These are phyloP conservation scores for Parazoanthus swiftii DNA, from an alignment of 92 coral and sea anemone genomes.

Conservation along the genomic window DNA sequence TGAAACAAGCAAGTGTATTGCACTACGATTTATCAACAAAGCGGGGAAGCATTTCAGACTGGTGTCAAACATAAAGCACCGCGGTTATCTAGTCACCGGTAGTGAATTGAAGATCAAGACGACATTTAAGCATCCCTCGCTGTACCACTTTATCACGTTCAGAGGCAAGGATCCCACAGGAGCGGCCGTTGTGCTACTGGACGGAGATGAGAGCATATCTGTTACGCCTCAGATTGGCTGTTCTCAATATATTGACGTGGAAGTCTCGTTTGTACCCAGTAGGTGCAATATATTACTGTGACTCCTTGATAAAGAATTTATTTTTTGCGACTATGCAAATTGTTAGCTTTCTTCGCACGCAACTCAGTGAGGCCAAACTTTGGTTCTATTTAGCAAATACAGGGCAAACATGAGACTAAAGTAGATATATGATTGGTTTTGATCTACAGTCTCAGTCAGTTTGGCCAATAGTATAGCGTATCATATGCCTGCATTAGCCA, in stretches of 20 bases:
- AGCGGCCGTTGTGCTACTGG: conserved; percentile 59
- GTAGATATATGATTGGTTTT: no score
- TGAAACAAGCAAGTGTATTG: conserved; percentile 73
- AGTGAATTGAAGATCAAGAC: conserved; percentile 68
- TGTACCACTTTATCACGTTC: conserved; percentile 81
- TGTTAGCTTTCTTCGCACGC: no score
- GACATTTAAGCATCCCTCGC: conserved; percentile 82
- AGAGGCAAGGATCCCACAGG: conserved; percentile 65
- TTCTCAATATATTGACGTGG: conserved; percentile 71
- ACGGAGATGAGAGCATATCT: conserved; percentile 89
- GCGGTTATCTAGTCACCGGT: conserved; percentile 69
- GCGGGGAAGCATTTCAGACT: conserved; percentile 57
- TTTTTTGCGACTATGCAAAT: not conserved
- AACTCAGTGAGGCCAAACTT: no score
- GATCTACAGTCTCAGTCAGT: no score
- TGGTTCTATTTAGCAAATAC: no score
- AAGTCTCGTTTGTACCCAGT: conserved; percentile 77
- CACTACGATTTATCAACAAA: conserved; percentile 76
- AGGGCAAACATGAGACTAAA: no score
- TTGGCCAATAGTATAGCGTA: no score
- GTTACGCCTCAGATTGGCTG: conserved; percentile 85
- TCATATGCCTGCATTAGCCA: no score
- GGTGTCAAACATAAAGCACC: conserved; percentile 64
- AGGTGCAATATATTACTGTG: not conserved
- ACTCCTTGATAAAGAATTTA: not conserved